Evolutionary conservation across 2,888 invertebrate species (phyloP).

Genomic region (Amphipyra tragopoginis): DNA sequence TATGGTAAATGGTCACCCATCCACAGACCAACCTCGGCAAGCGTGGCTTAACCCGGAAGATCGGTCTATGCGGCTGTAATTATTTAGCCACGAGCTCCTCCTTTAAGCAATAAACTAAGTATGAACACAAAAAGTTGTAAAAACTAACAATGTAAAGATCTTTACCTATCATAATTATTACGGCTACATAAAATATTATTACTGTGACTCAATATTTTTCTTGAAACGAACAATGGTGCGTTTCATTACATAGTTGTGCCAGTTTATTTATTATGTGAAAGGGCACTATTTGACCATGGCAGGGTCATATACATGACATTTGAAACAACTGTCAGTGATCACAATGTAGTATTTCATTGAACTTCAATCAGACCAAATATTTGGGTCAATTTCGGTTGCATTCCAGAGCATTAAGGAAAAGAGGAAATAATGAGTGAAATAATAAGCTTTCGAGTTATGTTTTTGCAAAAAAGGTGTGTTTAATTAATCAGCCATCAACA

Average conservation of each 20-base stretch:
- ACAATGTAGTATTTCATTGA: constrained; percentile 44
- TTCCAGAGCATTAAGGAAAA: constrained; percentile 13
- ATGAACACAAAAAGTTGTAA: neutral
- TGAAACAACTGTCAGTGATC: constrained; percentile 27
- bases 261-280: constrained; percentile 59
- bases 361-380: constrained; percentile 36
- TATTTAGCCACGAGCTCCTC: too few relatives aligned
- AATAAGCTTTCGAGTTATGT: too few relatives aligned
- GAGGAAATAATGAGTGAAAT: neutral
- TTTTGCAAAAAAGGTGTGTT: too few relatives aligned
- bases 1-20: too few relatives aligned
- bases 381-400: constrained; percentile 34
- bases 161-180: constrained; percentile 24
- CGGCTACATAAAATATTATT: constrained; percentile 53
- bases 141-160: constrained; percentile 39
- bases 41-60: too few relatives aligned
- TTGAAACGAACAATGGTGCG: constrained; percentile 64
- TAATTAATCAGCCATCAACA: too few relatives aligned
- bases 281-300: constrained; percentile 49
- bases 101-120: neutral
- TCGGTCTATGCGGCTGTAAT: too few relatives aligned
- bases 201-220: constrained; percentile 49
- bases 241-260: constrained; percentile 69
- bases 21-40: too few relatives aligned
- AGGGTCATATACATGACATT: constrained; percentile 54